Base-by-base conservation (phyloP, 2,797 vertebrate species). In the Pseudotriccus pelzelni region DNA sequence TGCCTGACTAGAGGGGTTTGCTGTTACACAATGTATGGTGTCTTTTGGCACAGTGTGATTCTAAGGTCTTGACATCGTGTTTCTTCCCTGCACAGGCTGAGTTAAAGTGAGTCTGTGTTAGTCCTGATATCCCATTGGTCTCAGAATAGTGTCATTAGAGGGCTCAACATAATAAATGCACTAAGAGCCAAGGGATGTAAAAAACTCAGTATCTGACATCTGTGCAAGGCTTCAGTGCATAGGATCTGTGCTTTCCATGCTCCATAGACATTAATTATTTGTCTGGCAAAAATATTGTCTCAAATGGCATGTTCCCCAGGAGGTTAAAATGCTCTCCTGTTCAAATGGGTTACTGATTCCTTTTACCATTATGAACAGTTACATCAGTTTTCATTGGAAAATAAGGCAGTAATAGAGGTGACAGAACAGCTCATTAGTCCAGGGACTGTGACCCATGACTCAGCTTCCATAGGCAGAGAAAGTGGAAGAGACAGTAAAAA, bases 371-470 rank as follows among this genome's bases (percentile, higher is more conserved):
- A 73, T 59, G 58, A 92, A 90, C 81, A 84, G 78, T 36, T 39
- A 23, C 62, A 37, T 46, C 39, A 21, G 18, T 47, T 84, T 82
- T 73, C 58, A 44, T 10, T 73, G 81, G 55, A 81, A 43, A 78
- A 66, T 21, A 73, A 78, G n/a, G 18, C 15, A 53, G 43, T 37
- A 47, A 56, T 49, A 76, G 49, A 81, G 20, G 12, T 44, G 53
- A 75, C 10, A 2, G 58, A 90, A 53, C 14, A 4, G 4, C 53
- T 93, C 50, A 43, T 91, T 83, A 75, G 14, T 30, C 21, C 24
- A 9, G 79, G 14, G 44, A 80, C 34, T 0, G 0, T 32, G 41
- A 83, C 24, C 36, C 3, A 9, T 12, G 23, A 53, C 13, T 58
- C 39, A 22, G 12, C n/a, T 73, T 72, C 27, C 47, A 30, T 6